These are phyloP conservation scores for Drosophila santomea DNA, from an alignment of 1,140 invertebrate species.

Conservation along the genomic window DNA sequence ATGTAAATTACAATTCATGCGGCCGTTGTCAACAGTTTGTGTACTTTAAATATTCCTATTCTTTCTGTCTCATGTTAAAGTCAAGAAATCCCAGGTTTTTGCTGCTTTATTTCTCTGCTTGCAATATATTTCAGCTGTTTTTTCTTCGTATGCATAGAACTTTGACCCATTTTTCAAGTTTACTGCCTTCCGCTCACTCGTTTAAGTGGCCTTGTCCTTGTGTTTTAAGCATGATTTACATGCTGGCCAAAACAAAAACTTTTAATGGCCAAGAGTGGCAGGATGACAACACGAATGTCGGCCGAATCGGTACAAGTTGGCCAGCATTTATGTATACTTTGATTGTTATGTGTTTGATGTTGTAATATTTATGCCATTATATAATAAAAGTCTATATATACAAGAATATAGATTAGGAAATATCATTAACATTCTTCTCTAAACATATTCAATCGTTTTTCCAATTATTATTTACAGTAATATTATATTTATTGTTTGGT, in stretches of 20 bases:
- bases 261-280: slow-evolving; percentile 31
- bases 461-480: neutral
- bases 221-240: slow-evolving; percentile 32
- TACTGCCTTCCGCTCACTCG: slow-evolving; percentile 4
- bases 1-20: slow-evolving; percentile 29
- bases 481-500: neutral
- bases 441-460: neutral
- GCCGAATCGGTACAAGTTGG: slow-evolving; percentile 22
- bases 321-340: neutral
- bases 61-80: neutral
- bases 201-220: slow-evolving; percentile 17
- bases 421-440: neutral
- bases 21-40: slow-evolving; percentile 8
- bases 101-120: slow-evolving; percentile 5
- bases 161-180: slow-evolving; percentile 48
- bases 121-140: neutral
- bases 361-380: too few relatives aligned
- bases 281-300: slow-evolving; percentile 8
- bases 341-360: too few relatives aligned
- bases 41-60: neutral
- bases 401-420: too few relatives aligned
- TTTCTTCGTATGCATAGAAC: slow-evolving; percentile 3
- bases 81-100: neutral
- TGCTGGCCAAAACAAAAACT: slow-evolving; percentile 16
- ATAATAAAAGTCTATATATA: too few relatives aligned